Conservation (phyloP, 1,140 invertebrate genomes). For the Acarapis woodi region DNA sequence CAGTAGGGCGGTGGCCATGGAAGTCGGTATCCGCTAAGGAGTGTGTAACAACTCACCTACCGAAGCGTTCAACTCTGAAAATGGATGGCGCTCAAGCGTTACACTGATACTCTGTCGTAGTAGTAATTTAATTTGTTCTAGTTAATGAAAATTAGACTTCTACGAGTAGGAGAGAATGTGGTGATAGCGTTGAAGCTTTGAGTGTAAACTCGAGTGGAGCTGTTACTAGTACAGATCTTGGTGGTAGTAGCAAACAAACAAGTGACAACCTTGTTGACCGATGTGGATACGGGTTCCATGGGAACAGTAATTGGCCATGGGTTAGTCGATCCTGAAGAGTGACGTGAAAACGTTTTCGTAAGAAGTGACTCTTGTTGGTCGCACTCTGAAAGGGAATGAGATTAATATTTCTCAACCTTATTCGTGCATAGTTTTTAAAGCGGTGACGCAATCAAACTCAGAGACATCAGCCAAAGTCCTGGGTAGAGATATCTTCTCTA, state of each 20-base stretch:
- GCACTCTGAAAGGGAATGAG: constrained; percentile 18
- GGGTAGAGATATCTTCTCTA: constrained; percentile 11
- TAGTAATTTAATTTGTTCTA: too few relatives aligned
- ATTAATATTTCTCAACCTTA: constrained; percentile 23
- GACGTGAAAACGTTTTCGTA: constrained; percentile 3
- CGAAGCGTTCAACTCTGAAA: constrained; percentile 65
- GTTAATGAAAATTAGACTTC: constrained; percentile 20
- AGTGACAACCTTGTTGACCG: constrained; percentile 33
- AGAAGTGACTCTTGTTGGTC: not conserved
- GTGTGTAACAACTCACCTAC: constrained; percentile 67
- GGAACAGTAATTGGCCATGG: constrained; percentile 64
- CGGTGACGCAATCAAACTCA: constrained; percentile 8
- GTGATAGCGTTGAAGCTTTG: constrained; percentile 34
- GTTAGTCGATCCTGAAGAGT: constrained; percentile 37
- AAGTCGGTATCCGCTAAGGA: constrained; percentile 63
- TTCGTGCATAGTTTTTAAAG: constrained; percentile 13
- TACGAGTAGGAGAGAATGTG: constrained; percentile 41
- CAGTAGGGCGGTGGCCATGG: constrained; percentile 67
- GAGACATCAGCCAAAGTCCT: constrained; percentile 4
- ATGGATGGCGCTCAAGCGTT: constrained; percentile 55
- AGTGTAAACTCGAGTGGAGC: constrained; percentile 20
- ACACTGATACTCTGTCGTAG: constrained; percentile 34
- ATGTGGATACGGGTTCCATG: constrained; percentile 56
- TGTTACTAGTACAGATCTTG: constrained; percentile 17
- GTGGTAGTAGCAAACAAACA: constrained; percentile 21